Percentiles rank a stretch among this genome's conserved stretches.
Evolutionary conservation across 2,797 vertebrate genomes (phyloP).

Genomic region (Schizothorax lantsangensis): DNA sequence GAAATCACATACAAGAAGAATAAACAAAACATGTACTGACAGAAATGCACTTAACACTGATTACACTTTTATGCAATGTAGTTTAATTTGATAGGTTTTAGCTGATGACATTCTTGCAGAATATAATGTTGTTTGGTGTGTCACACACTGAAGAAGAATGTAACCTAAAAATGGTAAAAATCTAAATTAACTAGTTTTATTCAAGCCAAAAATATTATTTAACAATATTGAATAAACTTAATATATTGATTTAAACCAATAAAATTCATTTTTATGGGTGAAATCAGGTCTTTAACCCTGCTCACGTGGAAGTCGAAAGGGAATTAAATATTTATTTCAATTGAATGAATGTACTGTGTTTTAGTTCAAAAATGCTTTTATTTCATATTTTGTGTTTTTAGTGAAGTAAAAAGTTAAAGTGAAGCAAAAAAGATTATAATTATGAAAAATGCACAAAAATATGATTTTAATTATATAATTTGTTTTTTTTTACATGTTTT

Average conservation of each 20-base stretch:
- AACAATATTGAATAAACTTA: neutral
- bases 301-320: too few species aligned
- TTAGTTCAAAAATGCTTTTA: too few species aligned
- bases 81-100: neutral
- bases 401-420: too few species aligned
- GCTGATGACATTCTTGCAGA: neutral
- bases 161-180: neutral
- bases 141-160: neutral
- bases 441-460: too few species aligned
- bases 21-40: neutral
- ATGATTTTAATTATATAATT: too few species aligned
- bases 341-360: too few species aligned
- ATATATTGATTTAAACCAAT: neutral
- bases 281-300: neutral
- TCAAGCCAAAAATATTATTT: neutral
- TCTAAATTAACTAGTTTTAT: neutral
- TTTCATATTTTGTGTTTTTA: too few species aligned
- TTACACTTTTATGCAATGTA: neutral
- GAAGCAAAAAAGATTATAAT: too few species aligned
- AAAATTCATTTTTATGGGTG: too few species aligned
- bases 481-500: neutral
- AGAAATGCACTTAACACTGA: neutral
- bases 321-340: too few species aligned
- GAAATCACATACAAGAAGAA: neutral
- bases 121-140: neutral